Evolutionary conservation across 2,888 invertebrate genomes (phyloP).

Genomic region (Tenthredo scrophulariae): DNA sequence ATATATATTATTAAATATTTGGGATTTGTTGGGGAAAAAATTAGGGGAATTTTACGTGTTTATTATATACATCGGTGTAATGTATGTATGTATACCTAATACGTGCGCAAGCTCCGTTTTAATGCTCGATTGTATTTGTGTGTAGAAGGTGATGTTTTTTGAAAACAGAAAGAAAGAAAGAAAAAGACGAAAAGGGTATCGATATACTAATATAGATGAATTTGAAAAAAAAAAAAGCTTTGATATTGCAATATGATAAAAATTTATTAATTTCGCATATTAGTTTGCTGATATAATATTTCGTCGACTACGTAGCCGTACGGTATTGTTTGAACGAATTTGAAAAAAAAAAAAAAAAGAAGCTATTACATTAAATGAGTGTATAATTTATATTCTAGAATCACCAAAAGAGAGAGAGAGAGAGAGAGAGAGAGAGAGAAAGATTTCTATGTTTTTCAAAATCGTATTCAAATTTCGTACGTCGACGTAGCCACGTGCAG

Average conservation of each 20-base stretch:
- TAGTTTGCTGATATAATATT: not conserved
- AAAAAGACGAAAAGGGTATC: not conserved
- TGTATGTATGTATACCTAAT: not conserved
- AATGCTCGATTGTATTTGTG: constrained; percentile 23
- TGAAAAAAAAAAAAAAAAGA: not conserved
- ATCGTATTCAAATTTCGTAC: not conserved
- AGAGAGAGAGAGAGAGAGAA: not conserved
- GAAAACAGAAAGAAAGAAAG: constrained; percentile 53
- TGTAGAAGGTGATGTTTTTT: constrained; percentile 43
- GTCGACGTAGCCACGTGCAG: not conserved
- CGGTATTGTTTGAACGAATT: not conserved
- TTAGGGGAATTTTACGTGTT: constrained; percentile 25
- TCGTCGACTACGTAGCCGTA: not conserved
- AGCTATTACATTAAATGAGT: too few species aligned
- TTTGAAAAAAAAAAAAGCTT: too few species aligned
- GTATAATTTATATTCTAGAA: too few species aligned
- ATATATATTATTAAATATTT: constrained; percentile 45
- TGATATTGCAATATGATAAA: constrained; percentile 26
- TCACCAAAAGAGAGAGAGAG: not conserved
- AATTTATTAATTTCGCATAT: not conserved
- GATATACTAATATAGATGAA: too few species aligned
- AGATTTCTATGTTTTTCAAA: not conserved
- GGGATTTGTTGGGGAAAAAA: not conserved
- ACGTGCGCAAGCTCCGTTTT: constrained; percentile 21
- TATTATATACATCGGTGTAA: constrained; percentile 2